Conservation (phyloP, 2,113 vertebrate species). For the Leucopternis melanops region DNA sequence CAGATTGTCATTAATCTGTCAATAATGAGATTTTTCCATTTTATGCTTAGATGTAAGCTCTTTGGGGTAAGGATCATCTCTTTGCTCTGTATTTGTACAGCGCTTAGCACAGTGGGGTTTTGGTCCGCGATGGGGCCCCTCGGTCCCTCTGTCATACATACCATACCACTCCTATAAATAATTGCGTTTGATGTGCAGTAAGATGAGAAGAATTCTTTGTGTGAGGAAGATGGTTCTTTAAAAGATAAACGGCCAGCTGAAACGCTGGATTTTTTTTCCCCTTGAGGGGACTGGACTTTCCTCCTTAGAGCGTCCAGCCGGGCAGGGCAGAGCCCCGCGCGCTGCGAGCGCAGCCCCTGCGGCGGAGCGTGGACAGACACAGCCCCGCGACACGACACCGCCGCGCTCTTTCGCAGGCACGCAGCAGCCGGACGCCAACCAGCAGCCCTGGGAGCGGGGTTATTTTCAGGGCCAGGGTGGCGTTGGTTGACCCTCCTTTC, state of each 20-base stretch:
- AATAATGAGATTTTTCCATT: conserved; percentile 47
- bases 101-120: not conserved
- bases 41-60: conserved; percentile 19
- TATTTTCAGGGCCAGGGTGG: not conserved
- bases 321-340: not conserved
- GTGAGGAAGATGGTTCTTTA: not conserved
- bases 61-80: conserved; percentile 40
- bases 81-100: not conserved
- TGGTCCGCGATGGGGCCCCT: not conserved
- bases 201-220: not conserved
- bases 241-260: not conserved
- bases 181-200: not conserved
- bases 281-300: not conserved
- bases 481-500: not conserved
- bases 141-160: not conserved
- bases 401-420: not conserved
- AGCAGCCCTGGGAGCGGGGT: not conserved
- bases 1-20: conserved; percentile 59
- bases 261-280: not conserved
- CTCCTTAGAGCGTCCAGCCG: accelerated
- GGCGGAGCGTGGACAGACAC: not conserved
- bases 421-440: accelerated
- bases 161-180: not conserved
- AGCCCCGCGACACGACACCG: not conserved
- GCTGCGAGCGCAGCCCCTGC: accelerated